A percentile compares a stretch with the other conserved stretches of the same genome.
Conservation (phyloP, 2,113 vertebrate species). For the Hemicordylus capensis region DNA sequence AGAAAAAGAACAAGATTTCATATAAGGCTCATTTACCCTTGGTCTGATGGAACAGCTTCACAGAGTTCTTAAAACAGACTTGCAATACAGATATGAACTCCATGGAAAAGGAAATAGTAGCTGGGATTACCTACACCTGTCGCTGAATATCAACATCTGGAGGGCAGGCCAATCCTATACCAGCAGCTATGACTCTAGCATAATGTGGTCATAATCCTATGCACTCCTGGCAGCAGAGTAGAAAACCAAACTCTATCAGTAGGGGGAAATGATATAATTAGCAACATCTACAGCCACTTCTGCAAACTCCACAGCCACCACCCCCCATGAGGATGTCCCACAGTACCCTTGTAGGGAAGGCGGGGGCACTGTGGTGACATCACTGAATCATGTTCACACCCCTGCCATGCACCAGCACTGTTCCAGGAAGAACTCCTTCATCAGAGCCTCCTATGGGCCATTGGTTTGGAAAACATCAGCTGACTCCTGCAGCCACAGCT, state of each 20-base stretch:
- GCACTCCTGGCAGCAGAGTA: slow-evolving; percentile 8
- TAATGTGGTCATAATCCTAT: not conserved
- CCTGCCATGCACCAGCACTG: no score
- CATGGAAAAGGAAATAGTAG: slow-evolving; percentile 13
- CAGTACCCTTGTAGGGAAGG: no score
- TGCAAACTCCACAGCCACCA: no score
- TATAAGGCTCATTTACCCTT: slow-evolving; percentile 72
- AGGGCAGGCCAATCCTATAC: not conserved
- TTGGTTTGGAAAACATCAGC: no score
- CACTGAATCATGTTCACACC: no score
- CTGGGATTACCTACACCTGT: slow-evolving; percentile 33
- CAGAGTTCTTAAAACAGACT: slow-evolving; percentile 53
- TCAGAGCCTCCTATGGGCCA: no score
- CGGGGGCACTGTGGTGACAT: no score
- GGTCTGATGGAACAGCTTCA: slow-evolving; percentile 58
- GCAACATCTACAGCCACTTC: no score
- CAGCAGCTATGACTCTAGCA: not conserved
- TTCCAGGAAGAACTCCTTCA: no score
- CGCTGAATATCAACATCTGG: slow-evolving; percentile 24
- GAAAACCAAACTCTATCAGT: slow-evolving; percentile 46
- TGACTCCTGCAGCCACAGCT: no score
- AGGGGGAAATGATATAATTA: slow-evolving; percentile 44
- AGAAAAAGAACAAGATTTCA: slow-evolving; percentile 48
- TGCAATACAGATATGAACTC: slow-evolving; percentile 65
- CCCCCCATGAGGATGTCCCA: no score